phyloP scores from a whole-genome alignment of 1,140 invertebrate species.

The Listronotus bonariensis region DNA sequence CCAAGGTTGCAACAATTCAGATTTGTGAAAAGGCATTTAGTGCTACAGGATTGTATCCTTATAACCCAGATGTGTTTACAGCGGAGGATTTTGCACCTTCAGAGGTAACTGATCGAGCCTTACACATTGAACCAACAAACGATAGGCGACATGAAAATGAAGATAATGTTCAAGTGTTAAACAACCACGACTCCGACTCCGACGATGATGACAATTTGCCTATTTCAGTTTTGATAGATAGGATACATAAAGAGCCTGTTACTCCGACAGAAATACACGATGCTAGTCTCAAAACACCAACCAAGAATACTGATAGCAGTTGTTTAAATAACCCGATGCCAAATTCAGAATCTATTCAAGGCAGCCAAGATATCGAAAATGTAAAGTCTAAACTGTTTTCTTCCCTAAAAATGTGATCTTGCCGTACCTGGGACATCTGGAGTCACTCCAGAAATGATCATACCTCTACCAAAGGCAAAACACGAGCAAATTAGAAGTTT shows the following conservation, averaged over 20 bases:
- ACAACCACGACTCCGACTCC: neutral
- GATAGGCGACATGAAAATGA: neutral
- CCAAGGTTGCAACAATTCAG: neutral
- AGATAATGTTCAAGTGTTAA: neutral
- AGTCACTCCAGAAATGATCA: too few relatives aligned
- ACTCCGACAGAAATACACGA: neutral
- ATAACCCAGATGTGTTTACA: too few relatives aligned
- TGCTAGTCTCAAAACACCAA: neutral
- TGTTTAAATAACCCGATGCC: neutral
- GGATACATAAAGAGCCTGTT: constrained; percentile 2
- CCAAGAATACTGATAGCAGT: neutral
- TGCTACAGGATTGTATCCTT: constrained; percentile 1
- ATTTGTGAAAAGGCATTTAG: neutral
- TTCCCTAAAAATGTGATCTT: too few relatives aligned
- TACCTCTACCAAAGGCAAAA: too few relatives aligned
- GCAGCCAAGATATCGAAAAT: too few relatives aligned
- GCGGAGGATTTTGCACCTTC: too few relatives aligned
- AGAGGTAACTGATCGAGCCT: neutral
- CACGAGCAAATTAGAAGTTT: too few relatives aligned
- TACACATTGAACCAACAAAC: neutral
- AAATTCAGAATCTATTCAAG: too few relatives aligned
- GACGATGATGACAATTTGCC: neutral
- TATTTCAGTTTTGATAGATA: constrained; percentile 1
- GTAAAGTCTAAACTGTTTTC: too few relatives aligned
- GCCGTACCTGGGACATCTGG: too few relatives aligned